Evolutionary conservation across 2,113 vertebrate genomes (phyloP).

Genomic region (Cynoglossus semilaevis): DNA sequence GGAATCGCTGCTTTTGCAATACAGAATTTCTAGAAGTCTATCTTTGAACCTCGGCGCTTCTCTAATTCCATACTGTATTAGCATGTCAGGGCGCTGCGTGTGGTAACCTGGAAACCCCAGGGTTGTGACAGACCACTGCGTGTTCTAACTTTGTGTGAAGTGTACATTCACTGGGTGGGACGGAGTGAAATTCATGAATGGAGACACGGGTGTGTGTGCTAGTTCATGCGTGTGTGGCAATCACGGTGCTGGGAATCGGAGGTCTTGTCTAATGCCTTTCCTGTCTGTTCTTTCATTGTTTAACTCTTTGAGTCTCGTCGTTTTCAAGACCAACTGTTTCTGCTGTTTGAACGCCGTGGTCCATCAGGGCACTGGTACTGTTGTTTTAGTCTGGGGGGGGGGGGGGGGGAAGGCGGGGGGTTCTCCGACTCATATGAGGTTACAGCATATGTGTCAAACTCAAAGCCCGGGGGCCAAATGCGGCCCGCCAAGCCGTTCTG

Average conservation of each 20-base stretch:
- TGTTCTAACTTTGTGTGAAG: conserved; percentile 20
- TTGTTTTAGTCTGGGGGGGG: no score
- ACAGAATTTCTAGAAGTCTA: conserved; percentile 17
- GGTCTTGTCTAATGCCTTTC: conserved; percentile 31
- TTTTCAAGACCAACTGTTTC: no score
- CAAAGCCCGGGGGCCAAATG: no score
- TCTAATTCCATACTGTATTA: not conserved
- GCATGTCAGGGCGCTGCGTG: conserved; percentile 4
- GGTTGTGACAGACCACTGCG: conserved; percentile 48
- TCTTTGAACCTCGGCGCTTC: conserved; percentile 9
- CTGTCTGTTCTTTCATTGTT: not conserved
- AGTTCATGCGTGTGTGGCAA: conserved; percentile 31
- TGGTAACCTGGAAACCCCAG: conserved; percentile 43
- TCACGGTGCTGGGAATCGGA: conserved; percentile 38
- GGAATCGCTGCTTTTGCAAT: conserved; percentile 39
- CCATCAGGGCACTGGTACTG: no score
- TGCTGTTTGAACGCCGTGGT: no score
- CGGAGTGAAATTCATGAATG: conserved; percentile 63
- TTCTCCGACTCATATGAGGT: no score
- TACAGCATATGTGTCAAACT: no score
- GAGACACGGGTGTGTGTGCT: conserved; percentile 24
- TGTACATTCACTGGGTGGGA: conserved; percentile 43
- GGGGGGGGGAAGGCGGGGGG: no score
- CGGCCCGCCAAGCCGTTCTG: no score
- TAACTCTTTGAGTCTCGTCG: not conserved